Base-by-base conservation (phyloP, 1,140 invertebrate species). In the Papilio glaucus region DNA sequence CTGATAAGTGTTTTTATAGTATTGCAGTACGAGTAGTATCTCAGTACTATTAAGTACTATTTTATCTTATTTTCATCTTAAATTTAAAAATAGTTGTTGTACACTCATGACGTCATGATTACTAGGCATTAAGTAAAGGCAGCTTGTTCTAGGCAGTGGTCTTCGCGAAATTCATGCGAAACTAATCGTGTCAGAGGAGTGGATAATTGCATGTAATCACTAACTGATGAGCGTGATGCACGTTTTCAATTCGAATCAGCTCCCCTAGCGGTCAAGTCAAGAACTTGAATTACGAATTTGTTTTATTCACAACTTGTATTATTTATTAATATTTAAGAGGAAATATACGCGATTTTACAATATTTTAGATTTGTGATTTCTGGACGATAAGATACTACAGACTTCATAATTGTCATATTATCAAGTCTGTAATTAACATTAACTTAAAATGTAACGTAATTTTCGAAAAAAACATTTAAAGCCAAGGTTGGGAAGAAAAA, bases 201-300 rank as follows among this genome's bases (percentile, higher is more conserved):
- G n/a, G 29, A 69, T 87, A 84, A 87, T 85, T 83, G 84, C 84
- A 71, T 80, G 75, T 85, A 88, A 89, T 88, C 83, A 82, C 72
- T 71, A 57, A 72, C 71, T 78, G 80, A 81, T 72, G 72, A 81
- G 79, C 87, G 80, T 84, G 77, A 63, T 77, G 77, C 88, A 88
- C 87, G 88, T 83, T 86, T 88, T 84, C 80, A 86, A 85, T 85
- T 79, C 77, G 73, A 72, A 69, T 9, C 62, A 62, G 63, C 72
- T 80, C 65, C 72, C 73, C 63, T 61, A 21, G 65, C 53, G 62
- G 61, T 67, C 29, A 68, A 29, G 37, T 70, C 15, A 37, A 38
- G 45, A 33, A 33, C 29, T 33, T 33, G 29, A 33, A 6, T 33
- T 33, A 33, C 6, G 6, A 33, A 33, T 33, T 33, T 33, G 29